Evolutionary conservation across 2,888 invertebrate species (phyloP), one percentile per base, ranked within the genome.

Genomic region (Heliconius hortense): DNA sequence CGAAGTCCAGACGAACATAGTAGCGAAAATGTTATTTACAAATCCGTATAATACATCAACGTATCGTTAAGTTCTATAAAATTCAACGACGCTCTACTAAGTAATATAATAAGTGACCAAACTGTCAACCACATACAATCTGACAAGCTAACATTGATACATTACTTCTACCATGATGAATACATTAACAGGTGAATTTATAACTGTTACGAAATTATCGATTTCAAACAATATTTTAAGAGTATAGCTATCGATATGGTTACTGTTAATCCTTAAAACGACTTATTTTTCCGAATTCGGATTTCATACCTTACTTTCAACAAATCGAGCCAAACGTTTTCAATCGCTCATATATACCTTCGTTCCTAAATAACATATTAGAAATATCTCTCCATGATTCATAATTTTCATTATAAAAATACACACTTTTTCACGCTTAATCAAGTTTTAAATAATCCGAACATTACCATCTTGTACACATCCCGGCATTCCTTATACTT

Each of bases 161-260:
- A 89, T 87, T 89, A 89, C 84, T 84, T 84, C 90, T 92, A 92
- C 90, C 84, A 87, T 88, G 90, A 92, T 92, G 93, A 90, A 87
- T 90, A 91, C 90, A 90, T 90, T 93, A 93, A 93, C 94, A 93
- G 93, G 93, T 93, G 93, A 91, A 84, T 85, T 86, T 84, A 86
- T 90, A 91, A 90, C 89, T 87, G 89, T 88, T 88, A 88, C 88
- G 88, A 89, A 90, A 87, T 86, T 89, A 89, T 88, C 85, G 86
- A 86, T 83, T 86, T 87, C 84, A 89, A 91, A 91, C 90, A 91
- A 89, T 88, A 84, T 87, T 73, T 85, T 79, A 81, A 85, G 85
- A 86, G 83, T 89, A 90, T 86, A 87, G 80, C 89, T 92, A 93
- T 86, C 90, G 93, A 93, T 94, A 94, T 93, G 94, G 88, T 90